phyloP scores from a whole-genome alignment of 2,888 invertebrate species.

The Eristalis intricaria region DNA sequence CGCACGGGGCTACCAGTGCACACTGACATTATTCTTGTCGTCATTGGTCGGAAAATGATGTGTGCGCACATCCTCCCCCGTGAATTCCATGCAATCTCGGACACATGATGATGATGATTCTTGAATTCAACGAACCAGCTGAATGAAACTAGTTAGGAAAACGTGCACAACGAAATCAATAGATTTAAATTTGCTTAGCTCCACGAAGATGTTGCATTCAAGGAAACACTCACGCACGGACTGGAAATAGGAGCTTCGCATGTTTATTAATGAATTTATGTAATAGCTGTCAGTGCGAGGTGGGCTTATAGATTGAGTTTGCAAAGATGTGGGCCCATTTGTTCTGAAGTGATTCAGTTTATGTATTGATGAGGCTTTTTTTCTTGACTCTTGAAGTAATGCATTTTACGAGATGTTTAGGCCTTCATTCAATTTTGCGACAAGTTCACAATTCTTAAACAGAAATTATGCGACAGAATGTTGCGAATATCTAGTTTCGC shows the following conservation, averaged over 20 bases:
- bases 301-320: slow-evolving; percentile 25
- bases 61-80: slow-evolving; percentile 20
- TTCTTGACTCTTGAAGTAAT: background rate
- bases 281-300: slow-evolving; percentile 6
- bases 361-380: background rate
- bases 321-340: background rate
- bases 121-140: slow-evolving; percentile 20
- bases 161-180: slow-evolving; percentile 50
- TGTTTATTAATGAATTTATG: slow-evolving; percentile 21
- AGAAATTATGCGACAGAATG: no score
- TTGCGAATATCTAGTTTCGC: no score
- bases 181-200: slow-evolving; percentile 39
- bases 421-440: background rate
- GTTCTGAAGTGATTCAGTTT: background rate
- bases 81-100: slow-evolving; percentile 16
- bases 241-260: background rate
- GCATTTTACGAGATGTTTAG: background rate
- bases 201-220: slow-evolving; percentile 11
- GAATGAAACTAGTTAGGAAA: slow-evolving; percentile 49
- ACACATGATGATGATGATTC: slow-evolving; percentile 18
- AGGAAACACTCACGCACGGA: background rate
- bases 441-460: background rate
- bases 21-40: slow-evolving; percentile 18
- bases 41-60: slow-evolving; percentile 19
- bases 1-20: background rate